Conservation (phyloP, 2,888 invertebrate species). For the Amiota mariae region DNA sequence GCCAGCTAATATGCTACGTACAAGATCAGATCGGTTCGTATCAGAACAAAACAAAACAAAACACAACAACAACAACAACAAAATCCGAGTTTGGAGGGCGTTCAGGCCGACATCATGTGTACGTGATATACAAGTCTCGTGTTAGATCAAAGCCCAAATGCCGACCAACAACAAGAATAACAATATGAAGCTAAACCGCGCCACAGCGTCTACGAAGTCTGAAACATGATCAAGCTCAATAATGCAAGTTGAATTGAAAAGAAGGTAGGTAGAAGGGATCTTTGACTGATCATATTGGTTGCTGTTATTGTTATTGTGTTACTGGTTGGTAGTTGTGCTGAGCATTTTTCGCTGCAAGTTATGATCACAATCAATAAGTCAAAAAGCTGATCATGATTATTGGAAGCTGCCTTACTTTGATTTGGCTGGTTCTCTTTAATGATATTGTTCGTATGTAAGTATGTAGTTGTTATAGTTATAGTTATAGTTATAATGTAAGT, state of each 20-base stretch:
- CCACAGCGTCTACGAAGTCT: slow-evolving; percentile 69
- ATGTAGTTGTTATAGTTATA: neutral
- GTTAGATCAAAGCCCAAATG: slow-evolving; percentile 67
- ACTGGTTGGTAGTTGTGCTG: slow-evolving; percentile 5
- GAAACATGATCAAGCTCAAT: neutral
- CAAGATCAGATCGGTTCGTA: slow-evolving; percentile 51
- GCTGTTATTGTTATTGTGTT: neutral
- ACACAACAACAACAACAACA: slow-evolving; percentile 46
- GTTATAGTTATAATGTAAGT: neutral
- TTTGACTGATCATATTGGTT: neutral
- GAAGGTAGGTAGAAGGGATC: too few relatives aligned
- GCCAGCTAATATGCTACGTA: slow-evolving; percentile 63
- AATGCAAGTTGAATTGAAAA: too few relatives aligned
- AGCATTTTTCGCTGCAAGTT: slow-evolving; percentile 41
- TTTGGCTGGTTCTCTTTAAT: slow-evolving; percentile 45
- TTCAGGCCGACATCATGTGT: slow-evolving; percentile 28
- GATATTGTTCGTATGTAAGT: slow-evolving; percentile 6
- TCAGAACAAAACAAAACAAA: slow-evolving; percentile 36
- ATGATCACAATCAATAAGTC: slow-evolving; percentile 69
- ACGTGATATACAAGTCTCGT: slow-evolving; percentile 50
- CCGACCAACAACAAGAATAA: slow-evolving; percentile 46
- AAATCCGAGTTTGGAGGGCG: slow-evolving; percentile 48
- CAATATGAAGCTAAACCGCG: slow-evolving; percentile 49
- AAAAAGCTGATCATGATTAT: slow-evolving; percentile 68
- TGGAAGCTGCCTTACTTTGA: slow-evolving; percentile 37